A percentile compares a stretch with the other conserved stretches of the same genome.
phyloP scores from a whole-genome alignment of 2,888 invertebrate species.

The Pseudococcus longispinus region DNA sequence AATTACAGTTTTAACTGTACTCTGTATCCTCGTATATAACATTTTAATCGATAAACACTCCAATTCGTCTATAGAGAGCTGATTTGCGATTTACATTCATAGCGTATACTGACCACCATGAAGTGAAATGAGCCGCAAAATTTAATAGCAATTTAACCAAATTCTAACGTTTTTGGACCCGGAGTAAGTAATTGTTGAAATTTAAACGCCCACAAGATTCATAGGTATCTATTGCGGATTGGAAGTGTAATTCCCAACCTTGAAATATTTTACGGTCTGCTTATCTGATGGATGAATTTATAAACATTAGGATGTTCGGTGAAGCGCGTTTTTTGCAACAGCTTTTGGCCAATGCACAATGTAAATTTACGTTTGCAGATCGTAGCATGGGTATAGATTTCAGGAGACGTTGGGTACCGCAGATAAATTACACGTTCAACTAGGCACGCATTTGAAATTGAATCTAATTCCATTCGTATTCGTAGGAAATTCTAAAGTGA shows the following conservation, averaged over 20 bases:
- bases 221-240: not conserved
- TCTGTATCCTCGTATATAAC: not conserved
- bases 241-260: slow-evolving; percentile 24
- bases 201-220: slow-evolving; percentile 16
- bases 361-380: not conserved
- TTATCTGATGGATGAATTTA: slow-evolving; percentile 15
- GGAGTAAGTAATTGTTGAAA: not conserved
- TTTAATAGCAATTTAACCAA: slow-evolving; percentile 23
- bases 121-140: not conserved
- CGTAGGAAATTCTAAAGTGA: not conserved
- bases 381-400: not conserved
- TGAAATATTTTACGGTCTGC: slow-evolving; percentile 36
- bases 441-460: slow-evolving; percentile 6
- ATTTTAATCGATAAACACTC: not conserved
- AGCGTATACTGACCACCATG: slow-evolving; percentile 1
- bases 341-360: not conserved
- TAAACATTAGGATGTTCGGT: not conserved
- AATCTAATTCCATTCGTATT: not conserved
- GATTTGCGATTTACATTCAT: not conserved
- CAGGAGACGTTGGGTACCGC: not conserved
- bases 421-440: not conserved
- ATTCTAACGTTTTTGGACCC: not conserved
- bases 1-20: not conserved
- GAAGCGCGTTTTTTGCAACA: slow-evolving; percentile 14
- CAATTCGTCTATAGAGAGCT: not conserved